A percentile compares a stretch with the other conserved stretches of the same genome.
These are phyloP conservation scores for Schlechtendalia chinensis DNA, from an alignment of 1,140 invertebrate species.

Conservation along the genomic window DNA sequence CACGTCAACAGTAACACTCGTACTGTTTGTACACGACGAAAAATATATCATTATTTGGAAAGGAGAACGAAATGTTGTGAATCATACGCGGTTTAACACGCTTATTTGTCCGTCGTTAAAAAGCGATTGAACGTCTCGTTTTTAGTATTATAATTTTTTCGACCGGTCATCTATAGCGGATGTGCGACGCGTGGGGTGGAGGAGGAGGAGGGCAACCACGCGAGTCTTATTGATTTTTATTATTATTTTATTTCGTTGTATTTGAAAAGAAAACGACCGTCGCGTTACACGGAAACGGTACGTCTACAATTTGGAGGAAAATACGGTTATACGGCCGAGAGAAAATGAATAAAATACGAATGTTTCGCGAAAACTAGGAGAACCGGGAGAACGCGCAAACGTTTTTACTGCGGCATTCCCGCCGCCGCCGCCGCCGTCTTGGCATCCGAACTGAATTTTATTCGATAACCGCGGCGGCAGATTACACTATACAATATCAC, in stretches of 20 bases:
- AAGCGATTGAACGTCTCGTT: background rate
- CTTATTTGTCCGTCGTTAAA: background rate
- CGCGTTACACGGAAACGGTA: conserved; percentile 12
- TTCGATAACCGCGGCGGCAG: background rate
- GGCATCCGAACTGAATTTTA: conserved; percentile 19
- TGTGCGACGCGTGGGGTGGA: background rate
- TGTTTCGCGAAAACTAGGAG: background rate
- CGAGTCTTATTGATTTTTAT: conserved; percentile 21
- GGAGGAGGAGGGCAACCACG: background rate
- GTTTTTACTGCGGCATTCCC: conserved; percentile 15
- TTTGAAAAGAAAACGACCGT: conserved; percentile 21
- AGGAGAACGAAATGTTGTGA: background rate
- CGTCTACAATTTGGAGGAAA: conserved; percentile 23
- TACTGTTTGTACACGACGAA: no score
- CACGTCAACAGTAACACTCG: no score
- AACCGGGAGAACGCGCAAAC: background rate
- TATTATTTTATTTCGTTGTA: background rate
- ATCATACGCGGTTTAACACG: background rate
- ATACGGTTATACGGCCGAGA: background rate
- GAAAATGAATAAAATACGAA: conserved; percentile 30
- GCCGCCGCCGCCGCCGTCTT: no score
- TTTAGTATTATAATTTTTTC: background rate
- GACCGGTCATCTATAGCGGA: no score
- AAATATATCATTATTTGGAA: no score
- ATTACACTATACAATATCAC: background rate